A percentile compares a stretch with the other conserved stretches of the same genome.
These are phyloP conservation scores for Euphydryas editha DNA, from an alignment of 2,888 invertebrate species.

Conservation along the genomic window DNA sequence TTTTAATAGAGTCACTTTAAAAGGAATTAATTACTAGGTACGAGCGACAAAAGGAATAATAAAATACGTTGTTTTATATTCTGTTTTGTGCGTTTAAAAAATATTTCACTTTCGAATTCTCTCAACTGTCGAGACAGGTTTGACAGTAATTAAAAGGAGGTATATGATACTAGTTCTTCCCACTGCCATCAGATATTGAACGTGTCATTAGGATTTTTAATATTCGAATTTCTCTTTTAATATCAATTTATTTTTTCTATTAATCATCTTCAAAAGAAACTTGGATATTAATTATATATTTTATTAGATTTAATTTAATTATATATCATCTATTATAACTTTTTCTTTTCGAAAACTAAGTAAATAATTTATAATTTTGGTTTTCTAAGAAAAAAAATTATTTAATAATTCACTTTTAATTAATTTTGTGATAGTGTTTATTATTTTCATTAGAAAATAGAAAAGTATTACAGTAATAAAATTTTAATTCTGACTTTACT, in stretches of 20 bases:
- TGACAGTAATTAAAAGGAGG: conserved; percentile 33
- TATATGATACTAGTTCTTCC: conserved; percentile 1
- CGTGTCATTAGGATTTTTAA: conserved; percentile 5
- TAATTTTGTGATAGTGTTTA: no score
- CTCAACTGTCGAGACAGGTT: conserved; percentile 25
- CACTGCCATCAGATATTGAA: not conserved
- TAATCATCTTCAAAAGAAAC: not conserved
- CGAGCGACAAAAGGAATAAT: conserved; percentile 33
- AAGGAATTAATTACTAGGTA: conserved; percentile 29
- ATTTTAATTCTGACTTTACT: no score
- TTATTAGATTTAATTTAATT: not conserved
- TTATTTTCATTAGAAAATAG: no score
- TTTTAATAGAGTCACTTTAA: conserved; percentile 14
- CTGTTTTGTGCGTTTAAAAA: conserved; percentile 29
- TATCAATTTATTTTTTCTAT: not conserved
- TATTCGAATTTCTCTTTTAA: conserved; percentile 2
- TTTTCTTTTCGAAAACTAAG: no score
- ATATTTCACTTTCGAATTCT: conserved; percentile 26
- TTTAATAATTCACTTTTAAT: no score
- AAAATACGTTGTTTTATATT: conserved; percentile 35
- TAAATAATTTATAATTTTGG: no score
- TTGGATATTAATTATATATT: not conserved
- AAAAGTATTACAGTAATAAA: no score
- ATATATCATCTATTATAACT: not conserved
- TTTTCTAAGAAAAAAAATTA: no score